These are phyloP conservation scores for Cataglyphis hispanica DNA, from an alignment of 1,140 invertebrate genomes.

Conservation along the genomic window DNA sequence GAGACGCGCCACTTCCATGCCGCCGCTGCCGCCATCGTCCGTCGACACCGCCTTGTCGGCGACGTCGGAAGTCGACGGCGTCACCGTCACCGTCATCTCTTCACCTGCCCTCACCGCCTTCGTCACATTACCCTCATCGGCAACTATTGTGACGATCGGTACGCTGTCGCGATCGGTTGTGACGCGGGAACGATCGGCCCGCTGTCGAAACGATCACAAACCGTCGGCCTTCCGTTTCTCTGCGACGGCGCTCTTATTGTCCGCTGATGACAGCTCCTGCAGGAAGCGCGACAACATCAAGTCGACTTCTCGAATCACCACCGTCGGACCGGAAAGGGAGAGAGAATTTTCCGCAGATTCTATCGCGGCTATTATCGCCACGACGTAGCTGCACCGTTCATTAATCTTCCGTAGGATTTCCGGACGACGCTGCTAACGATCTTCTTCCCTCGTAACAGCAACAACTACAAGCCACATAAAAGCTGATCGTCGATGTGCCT, in stretches of 20 bases:
- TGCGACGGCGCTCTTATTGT: slow-evolving; percentile 34
- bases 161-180: slow-evolving; percentile 10
- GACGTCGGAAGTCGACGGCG: slow-evolving; percentile 86
- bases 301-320: slow-evolving; percentile 11
- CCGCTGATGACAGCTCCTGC: slow-evolving; percentile 62
- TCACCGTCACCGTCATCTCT: slow-evolving; percentile 82
- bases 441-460: slow-evolving; percentile 26
- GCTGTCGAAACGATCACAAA: slow-evolving; percentile 69
- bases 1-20: slow-evolving; percentile 88
- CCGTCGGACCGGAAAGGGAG: background rate
- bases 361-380: slow-evolving; percentile 21
- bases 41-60: slow-evolving; percentile 91
- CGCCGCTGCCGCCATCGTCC: slow-evolving; percentile 86
- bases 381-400: slow-evolving; percentile 15
- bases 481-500: background rate
- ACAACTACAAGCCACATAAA: slow-evolving; percentile 35
- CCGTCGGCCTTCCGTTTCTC: slow-evolving; percentile 16
- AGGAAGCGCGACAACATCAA: slow-evolving; percentile 70
- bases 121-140: slow-evolving; percentile 64
- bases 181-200: slow-evolving; percentile 61
- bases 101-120: slow-evolving; percentile 38
- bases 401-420: slow-evolving; percentile 50
- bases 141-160: slow-evolving; percentile 39
- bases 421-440: slow-evolving; percentile 43
- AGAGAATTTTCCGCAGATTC: background rate